A percentile compares a stretch with the other conserved stretches of the same genome.
phyloP scores from a whole-genome alignment of 2,888 invertebrate species.

The Branchinecta sandiegonensis region DNA sequence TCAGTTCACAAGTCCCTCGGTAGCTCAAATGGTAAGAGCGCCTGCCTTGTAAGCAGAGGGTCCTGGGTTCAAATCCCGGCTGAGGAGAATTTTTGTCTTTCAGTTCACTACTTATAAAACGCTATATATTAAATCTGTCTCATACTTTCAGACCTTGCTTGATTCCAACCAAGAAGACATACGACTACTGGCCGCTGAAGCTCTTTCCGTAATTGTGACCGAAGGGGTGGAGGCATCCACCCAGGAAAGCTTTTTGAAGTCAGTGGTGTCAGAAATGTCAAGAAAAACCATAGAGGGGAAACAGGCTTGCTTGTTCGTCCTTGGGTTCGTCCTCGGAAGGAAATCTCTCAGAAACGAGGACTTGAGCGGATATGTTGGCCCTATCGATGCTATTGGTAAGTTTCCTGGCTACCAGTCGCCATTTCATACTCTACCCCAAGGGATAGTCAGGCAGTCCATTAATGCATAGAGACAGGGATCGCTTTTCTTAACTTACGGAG shows the following conservation, averaged over 20 bases:
- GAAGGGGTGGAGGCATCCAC: background rate
- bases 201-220: background rate
- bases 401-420: too few relatives aligned
- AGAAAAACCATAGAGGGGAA: constrained; percentile 1
- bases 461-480: too few relatives aligned
- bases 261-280: constrained; percentile 7
- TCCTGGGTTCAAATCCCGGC: too few relatives aligned
- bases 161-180: background rate
- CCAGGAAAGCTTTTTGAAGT: background rate
- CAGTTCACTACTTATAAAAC: too few relatives aligned
- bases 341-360: background rate
- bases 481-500: too few relatives aligned
- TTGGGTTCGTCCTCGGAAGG: background rate
- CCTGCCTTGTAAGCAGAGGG: too few relatives aligned
- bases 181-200: background rate
- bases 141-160: background rate
- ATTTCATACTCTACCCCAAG: too few relatives aligned
- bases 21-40: too few relatives aligned
- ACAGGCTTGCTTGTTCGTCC: background rate
- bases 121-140: too few relatives aligned
- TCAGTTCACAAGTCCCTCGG: too few relatives aligned
- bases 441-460: too few relatives aligned
- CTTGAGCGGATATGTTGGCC: background rate
- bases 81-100: too few relatives aligned
- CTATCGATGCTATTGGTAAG: background rate